Conservation (phyloP, 1,140 invertebrate species). For the Zeugodacus cucurbitae region DNA sequence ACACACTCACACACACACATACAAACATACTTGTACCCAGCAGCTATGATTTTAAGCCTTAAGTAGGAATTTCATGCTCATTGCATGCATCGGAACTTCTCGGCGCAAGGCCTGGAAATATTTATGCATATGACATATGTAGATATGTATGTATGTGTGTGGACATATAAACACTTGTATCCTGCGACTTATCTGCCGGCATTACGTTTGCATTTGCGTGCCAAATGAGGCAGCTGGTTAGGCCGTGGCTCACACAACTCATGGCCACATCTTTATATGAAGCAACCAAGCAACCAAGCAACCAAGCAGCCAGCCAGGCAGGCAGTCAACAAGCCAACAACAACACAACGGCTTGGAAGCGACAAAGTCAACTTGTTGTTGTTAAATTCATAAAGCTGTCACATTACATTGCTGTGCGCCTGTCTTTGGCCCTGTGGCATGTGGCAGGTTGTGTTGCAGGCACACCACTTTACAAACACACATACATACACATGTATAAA, state of each 20-base stretch:
- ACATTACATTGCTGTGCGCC: neutral
- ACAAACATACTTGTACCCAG: neutral
- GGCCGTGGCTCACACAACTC: neutral
- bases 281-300: neutral
- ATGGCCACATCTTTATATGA: neutral
- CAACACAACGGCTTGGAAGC: neutral
- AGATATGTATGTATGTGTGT: neutral
- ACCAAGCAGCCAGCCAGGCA: neutral
- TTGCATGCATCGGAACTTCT: conserved; percentile 20
- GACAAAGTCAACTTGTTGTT: conserved; percentile 31
- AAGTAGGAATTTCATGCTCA: conserved; percentile 30
- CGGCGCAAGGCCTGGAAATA: neutral
- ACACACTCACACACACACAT: neutral
- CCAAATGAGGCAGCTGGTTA: conserved; percentile 32
- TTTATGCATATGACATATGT: neutral
- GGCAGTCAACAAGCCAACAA: neutral
- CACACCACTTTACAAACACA: neutral
- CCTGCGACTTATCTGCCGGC: conserved; percentile 29
- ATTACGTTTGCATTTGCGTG: conserved; percentile 20
- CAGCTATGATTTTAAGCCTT: neutral
- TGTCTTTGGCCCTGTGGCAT: neutral
- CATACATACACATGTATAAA: neutral
- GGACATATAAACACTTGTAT: conserved; percentile 26
- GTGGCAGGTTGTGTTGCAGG: neutral
- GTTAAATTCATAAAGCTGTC: conserved; percentile 38